Base-by-base conservation (phyloP, 2,113 vertebrate species). In the Poeciliopsis turrubarensis region DNA sequence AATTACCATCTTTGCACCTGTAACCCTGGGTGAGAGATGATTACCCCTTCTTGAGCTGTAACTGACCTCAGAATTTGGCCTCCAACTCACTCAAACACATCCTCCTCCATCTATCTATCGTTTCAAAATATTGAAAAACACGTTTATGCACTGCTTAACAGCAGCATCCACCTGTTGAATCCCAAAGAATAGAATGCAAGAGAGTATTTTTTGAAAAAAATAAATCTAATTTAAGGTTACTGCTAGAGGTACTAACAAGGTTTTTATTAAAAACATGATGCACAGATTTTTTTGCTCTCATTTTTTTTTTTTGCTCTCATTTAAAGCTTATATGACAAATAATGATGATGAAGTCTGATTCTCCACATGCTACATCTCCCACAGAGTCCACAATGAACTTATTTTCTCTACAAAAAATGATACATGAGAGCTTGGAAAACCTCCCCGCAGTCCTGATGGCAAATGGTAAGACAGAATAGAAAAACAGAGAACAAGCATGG, bases 11-110 rank as follows among this genome's bases (percentile, higher is more conserved):
- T 80, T 76, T 82, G 82, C 86, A 88, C 89, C 87, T 85, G 87
- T 87, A 92, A 86, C 92, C 90, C 83, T 66, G 78, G 82, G 86
- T 84, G 66, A 89, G 83, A 76, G 78, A 92, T 90, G 91, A 94
- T 93, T 93, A 88, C 88, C 90, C 90, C 86, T 84, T 90, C 75
- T 51, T 70, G 83, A 70, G 88, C 88, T 77, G 69, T 87, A 92
- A 89, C 85, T 88, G 88, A 92, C 89, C 86, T 68, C 70, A 86
- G 60, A 82, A 73, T 60, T 72, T 78, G 77, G 73, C 85, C 75
- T 83, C 81, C 82, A 80, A 75, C 89, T 72, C 65, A 2, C 57
- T 60, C 19, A 10, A 72, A 80, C 80, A 76, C 78, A 79, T 79
- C 77, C 39, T n/a, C 73, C 62, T 84, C 72, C 67, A 32, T 78